Percentiles rank a stretch among this genome's conserved stretches.
Evolutionary conservation across 2,888 invertebrate genomes (phyloP).

Genomic region (Stomorhina lunata): DNA sequence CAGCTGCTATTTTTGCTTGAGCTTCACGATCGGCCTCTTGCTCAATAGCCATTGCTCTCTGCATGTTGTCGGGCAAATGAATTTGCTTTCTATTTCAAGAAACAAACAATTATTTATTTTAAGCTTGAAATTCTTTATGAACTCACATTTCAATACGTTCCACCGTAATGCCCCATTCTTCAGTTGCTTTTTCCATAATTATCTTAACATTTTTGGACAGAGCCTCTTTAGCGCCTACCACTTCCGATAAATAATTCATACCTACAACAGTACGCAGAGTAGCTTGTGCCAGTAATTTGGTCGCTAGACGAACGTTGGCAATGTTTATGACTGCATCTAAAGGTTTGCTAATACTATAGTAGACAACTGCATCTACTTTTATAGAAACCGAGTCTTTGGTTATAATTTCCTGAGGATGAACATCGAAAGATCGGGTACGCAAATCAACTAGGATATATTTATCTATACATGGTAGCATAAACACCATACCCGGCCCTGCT

Average conservation of each 20-base stretch:
- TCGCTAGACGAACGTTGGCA: slow-evolving; percentile 83
- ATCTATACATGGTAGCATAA: slow-evolving; percentile 84
- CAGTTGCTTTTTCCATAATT: slow-evolving; percentile 90
- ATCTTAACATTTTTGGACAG: slow-evolving; percentile 92
- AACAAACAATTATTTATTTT: neutral
- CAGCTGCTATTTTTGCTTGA: slow-evolving; percentile 74
- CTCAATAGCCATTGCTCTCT: slow-evolving; percentile 74
- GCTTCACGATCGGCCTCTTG: slow-evolving; percentile 74
- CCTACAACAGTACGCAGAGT: slow-evolving; percentile 93
- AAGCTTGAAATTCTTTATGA: neutral
- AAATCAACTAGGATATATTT: slow-evolving; percentile 82
- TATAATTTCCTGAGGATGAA: slow-evolving; percentile 84
- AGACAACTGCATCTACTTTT: slow-evolving; percentile 92
- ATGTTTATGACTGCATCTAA: slow-evolving; percentile 86
- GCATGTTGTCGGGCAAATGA: slow-evolving; percentile 69
- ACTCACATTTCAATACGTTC: slow-evolving; percentile 94
- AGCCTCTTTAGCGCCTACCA: slow-evolving; percentile 92
- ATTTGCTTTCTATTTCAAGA: slow-evolving; percentile 71
- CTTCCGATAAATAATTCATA: slow-evolving; percentile 92
- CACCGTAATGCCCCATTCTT: slow-evolving; percentile 94
- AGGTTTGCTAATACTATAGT: slow-evolving; percentile 88
- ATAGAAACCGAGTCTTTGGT: slow-evolving; percentile 96
- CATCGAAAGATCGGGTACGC: slow-evolving; percentile 83
- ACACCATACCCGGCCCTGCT: slow-evolving; percentile 82
- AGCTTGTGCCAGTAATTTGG: slow-evolving; percentile 89